Evolutionary conservation across 2,113 vertebrate genomes (phyloP).

Genomic region (Paraplagusia blochii): DNA sequence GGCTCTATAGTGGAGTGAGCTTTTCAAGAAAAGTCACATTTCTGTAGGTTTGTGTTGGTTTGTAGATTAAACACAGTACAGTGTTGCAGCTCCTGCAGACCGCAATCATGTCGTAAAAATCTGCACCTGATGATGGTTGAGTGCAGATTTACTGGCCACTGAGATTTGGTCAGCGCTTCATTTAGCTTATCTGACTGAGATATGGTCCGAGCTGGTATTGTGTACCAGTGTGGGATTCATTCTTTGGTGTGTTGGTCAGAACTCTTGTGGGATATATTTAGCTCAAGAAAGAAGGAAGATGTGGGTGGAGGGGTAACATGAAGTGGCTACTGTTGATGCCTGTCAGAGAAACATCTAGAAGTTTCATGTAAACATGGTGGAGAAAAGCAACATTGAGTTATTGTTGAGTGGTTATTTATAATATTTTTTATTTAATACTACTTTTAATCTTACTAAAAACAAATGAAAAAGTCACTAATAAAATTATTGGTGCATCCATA

Average conservation of each 20-base stretch:
- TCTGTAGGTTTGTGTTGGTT: too few species aligned
- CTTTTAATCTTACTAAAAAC: too few species aligned
- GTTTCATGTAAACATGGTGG: too few species aligned
- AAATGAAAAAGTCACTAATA: too few species aligned
- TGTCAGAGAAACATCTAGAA: slow-evolving; percentile 1
- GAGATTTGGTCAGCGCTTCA: slow-evolving; percentile 52
- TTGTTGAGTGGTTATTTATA: too few species aligned
- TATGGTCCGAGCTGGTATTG: slow-evolving; percentile 50
- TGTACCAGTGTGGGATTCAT: slow-evolving; percentile 37
- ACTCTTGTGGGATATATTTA: slow-evolving; percentile 63
- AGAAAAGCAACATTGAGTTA: too few species aligned
- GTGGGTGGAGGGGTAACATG: slow-evolving; percentile 21
- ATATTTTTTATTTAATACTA: too few species aligned
- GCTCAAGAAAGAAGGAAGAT: slow-evolving; percentile 22
- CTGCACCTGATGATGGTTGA: slow-evolving; percentile 23
- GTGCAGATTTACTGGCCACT: slow-evolving; percentile 29
- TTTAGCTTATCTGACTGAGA: slow-evolving; percentile 55
- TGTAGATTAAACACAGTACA: slow-evolving; percentile 1
- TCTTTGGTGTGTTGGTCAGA: slow-evolving; percentile 33
- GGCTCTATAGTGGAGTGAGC: too few species aligned
- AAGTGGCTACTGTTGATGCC: slow-evolving; percentile 12
- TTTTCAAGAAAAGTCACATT: too few species aligned
- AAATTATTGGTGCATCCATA: too few species aligned
- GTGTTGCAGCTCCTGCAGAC: neutral
- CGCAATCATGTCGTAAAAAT: slow-evolving; percentile 19